These are phyloP conservation scores for Caranx ignobilis DNA, from an alignment of 2,113 vertebrate genomes.

Conservation along the genomic window DNA sequence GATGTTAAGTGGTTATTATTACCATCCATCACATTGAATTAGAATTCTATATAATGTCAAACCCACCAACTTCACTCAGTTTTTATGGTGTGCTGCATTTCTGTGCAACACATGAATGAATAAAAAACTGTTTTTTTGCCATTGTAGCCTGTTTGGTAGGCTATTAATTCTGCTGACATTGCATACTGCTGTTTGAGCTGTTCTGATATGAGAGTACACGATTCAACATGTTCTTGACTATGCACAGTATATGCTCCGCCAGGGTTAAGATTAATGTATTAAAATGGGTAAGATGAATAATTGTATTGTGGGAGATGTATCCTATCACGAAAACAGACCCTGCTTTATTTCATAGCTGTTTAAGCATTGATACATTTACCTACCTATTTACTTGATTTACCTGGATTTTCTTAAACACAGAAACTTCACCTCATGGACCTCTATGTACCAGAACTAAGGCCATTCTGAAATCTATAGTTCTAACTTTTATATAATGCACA, in stretches of 20 bases:
- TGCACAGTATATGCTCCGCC: neutral
- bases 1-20: slow-evolving; percentile 5
- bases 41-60: slow-evolving; percentile 9
- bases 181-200: too few relatives aligned
- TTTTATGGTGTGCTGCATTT: slow-evolving; percentile 5
- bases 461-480: neutral
- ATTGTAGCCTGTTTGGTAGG: too few relatives aligned
- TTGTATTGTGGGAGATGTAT: neutral
- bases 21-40: slow-evolving; percentile 26
- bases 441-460: neutral
- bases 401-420: neutral
- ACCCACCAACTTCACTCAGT: neutral
- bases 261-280: neutral
- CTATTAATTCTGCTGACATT: too few relatives aligned
- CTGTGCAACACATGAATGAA: neutral
- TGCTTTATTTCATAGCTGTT: neutral
- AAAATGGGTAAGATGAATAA: slow-evolving; percentile 5
- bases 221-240: neutral
- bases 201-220: neutral
- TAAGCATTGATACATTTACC: neutral
- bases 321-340: neutral
- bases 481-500: neutral
- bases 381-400: neutral
- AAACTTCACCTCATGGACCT: neutral
- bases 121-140: neutral